Conservation (phyloP, 37 sponge, comb jelly and placozoan genomes). For the Petrosia ficiformis region DNA sequence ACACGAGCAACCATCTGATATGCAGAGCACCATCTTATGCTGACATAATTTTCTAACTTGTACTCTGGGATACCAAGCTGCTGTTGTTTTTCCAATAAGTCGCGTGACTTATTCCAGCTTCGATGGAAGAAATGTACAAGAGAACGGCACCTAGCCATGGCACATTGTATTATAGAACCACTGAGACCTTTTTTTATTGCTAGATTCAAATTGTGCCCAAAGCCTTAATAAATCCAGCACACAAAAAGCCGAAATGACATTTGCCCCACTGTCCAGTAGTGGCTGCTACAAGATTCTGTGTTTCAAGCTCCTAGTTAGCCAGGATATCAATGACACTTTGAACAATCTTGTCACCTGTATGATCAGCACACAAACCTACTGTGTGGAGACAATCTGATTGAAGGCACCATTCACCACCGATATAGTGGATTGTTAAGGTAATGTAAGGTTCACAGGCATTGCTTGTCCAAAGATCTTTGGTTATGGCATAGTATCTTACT, state of each 20-base stretch:
- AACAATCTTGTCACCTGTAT: constrained; percentile 40
- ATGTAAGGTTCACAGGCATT: constrained; percentile 17
- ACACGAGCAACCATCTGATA: constrained; percentile 32
- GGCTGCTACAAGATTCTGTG: constrained; percentile 4
- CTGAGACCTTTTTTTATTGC: constrained; percentile 39
- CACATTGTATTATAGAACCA: constrained; percentile 8
- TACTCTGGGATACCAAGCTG: constrained; percentile 30
- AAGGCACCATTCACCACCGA: constrained; percentile 27
- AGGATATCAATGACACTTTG: constrained; percentile 17
- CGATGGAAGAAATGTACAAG: constrained; percentile 40
- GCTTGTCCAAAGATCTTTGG: constrained; percentile 45
- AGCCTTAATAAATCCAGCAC: constrained; percentile 16
- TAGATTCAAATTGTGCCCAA: constrained; percentile 35
- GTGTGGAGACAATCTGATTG: constrained; percentile 21
- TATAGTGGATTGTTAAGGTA: constrained; percentile 32
- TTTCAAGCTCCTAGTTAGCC: constrained; percentile 11
- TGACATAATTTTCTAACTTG: constrained; percentile 22
- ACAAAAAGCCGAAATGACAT: constrained; percentile 30
- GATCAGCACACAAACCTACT: constrained; percentile 18
- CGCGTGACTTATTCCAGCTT: constrained; percentile 39
- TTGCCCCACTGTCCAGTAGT: constrained; percentile 44
- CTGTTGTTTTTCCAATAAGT: constrained; percentile 32
- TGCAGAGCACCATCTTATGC: constrained; percentile 23
- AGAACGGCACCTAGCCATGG: constrained; percentile 27
- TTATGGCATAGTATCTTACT: not conserved